Evolutionary conservation across 2,888 invertebrate genomes (phyloP).

Genomic region (Megamerina dolium): DNA sequence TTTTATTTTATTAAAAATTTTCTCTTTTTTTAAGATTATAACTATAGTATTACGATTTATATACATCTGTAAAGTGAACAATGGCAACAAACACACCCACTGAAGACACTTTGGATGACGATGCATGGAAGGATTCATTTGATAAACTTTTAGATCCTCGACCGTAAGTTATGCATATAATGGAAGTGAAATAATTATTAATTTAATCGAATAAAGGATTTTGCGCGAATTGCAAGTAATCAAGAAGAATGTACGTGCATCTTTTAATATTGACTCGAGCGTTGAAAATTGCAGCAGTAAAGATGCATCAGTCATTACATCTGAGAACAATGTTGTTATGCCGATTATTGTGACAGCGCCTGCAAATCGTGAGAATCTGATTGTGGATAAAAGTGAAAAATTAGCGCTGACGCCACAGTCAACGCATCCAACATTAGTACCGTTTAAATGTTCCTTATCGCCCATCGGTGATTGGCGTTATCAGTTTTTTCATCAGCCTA

Average conservation of each 20-base stretch:
- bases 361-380: background rate
- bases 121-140: constrained; percentile 42
- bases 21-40: no score
- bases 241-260: constrained; percentile 32
- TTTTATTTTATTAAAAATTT: no score
- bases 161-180: constrained; percentile 31
- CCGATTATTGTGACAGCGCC: no score
- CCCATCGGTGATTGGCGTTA: constrained; percentile 32
- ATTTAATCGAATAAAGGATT: no score
- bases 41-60: no score
- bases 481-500: constrained; percentile 13
- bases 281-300: constrained; percentile 33
- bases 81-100: no score
- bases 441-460: constrained; percentile 38
- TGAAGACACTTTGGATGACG: constrained; percentile 33
- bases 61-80: no score
- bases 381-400: background rate
- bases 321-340: background rate
- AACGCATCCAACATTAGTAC: constrained; percentile 13
- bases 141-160: constrained; percentile 34
- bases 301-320: no score
- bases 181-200: no score
- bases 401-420: background rate
- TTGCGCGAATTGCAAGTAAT: constrained; percentile 32
- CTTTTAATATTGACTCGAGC: constrained; percentile 42